Base-by-base conservation (phyloP, 2,888 invertebrate species). In the Scaeva pyrastri region DNA sequence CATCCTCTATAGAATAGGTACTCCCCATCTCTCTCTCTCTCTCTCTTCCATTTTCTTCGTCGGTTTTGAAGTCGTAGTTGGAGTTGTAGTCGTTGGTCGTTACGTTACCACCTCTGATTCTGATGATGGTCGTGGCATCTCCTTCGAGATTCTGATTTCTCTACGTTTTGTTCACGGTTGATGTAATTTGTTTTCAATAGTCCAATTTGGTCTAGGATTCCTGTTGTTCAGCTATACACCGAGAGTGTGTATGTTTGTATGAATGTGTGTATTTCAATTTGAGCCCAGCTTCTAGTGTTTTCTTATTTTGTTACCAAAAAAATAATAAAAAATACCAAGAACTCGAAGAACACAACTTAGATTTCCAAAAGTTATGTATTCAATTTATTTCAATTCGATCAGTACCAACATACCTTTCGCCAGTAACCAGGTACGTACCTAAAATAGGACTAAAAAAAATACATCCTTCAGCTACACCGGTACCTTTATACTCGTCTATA, bases 141-240 rank as follows among this genome's bases (percentile, higher is more conserved):
- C 66, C 43, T 50, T 58, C 26, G 26, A 39, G 19, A 43, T 43
- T 45, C 62, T 52, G 62, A 55, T 75, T n/a, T 84, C 71, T 50
- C 39, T 68, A 55, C 56, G 23, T 64, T 71, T 66, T 58, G 55
- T 50, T 64, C 68, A 77, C 41, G 72, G 76, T 73, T 85, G 73
- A 85, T 85, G 73, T 77, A 81, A 85, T 85, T 85, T 76, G 62
- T 43, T 80, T 81, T 85, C 85, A 85, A 85, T 85, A 85, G 85
- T 85, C 68, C 85, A 85, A 85, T 85, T 81, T 85, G 43, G 68
- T 16, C 39, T 2, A 45, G 81, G 31, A 77, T 50, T 76, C 16
- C 11, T 66, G 68, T 71, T 68, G 43, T 72, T 19, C 55, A 58
- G 73, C 68, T 80, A n/a, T 52, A 39, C n/a, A n/a, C n/a, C n/a